A percentile compares a stretch with the other conserved stretches of the same genome.
phyloP scores from a whole-genome alignment of 1,140 invertebrate species.

The Eulimnadia texana region DNA sequence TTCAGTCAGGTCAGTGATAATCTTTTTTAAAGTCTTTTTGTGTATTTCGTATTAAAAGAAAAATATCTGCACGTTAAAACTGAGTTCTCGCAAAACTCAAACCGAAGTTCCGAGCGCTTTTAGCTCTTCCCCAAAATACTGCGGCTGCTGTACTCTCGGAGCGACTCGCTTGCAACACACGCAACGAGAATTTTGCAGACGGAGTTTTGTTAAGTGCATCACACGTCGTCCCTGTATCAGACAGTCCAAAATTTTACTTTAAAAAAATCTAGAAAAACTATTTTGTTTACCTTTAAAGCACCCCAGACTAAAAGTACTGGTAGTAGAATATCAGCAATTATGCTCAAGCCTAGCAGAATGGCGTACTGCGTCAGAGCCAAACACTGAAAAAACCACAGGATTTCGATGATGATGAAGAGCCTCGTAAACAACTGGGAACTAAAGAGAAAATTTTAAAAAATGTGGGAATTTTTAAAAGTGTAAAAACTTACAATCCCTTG shows the following conservation, averaged over 20 bases:
- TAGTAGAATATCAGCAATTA: not conserved
- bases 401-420: constrained; percentile 5
- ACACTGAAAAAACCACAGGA: constrained; percentile 9
- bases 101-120: constrained; percentile 51
- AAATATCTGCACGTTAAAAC: not conserved
- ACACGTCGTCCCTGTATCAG: constrained; percentile 3
- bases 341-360: not conserved
- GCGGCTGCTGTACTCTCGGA: not conserved
- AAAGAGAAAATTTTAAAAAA: not conserved
- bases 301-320: constrained; percentile 3
- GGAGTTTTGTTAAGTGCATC: not conserved
- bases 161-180: not conserved
- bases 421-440: constrained; percentile 6
- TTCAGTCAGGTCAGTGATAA: constrained; percentile 57
- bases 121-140: constrained; percentile 57
- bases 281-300: not conserved
- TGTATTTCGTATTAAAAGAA: constrained; percentile 7
- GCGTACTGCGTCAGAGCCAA: constrained; percentile 3
- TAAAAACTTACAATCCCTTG: constrained; percentile 14
- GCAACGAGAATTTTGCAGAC: constrained; percentile 4
- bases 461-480: not conserved
- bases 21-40: not conserved
- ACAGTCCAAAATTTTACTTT: not conserved
- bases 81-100: not conserved
- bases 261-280: not conserved